Evolutionary conservation across 2,113 vertebrate genomes (phyloP).

Genomic region (Xenopus borealis): DNA sequence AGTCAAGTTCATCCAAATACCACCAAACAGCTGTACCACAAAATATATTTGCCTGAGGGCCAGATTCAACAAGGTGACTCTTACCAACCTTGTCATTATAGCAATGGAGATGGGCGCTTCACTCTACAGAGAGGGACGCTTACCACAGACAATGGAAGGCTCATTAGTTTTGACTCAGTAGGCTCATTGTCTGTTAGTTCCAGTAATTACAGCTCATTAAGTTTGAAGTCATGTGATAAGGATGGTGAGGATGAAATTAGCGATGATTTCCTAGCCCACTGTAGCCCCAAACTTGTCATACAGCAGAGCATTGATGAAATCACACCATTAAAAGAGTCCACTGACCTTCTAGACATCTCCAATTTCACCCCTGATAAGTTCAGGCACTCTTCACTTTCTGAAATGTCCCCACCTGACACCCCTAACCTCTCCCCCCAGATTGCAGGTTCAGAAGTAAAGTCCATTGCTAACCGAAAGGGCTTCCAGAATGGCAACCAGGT

Average conservation of each 20-base stretch:
- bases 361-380: constrained; percentile 99
- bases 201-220: constrained; percentile 94
- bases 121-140: constrained; percentile 90
- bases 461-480: constrained; percentile 74
- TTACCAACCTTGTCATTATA: constrained; percentile 89
- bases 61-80: constrained; percentile 82
- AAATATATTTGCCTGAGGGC: constrained; percentile 84
- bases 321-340: constrained; percentile 91
- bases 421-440: constrained; percentile 95
- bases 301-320: constrained; percentile 96
- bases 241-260: constrained; percentile 91
- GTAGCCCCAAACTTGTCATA: constrained; percentile 96
- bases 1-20: constrained; percentile 77
- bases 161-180: constrained; percentile 96
- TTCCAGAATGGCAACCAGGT: constrained; percentile 80
- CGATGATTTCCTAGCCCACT: constrained; percentile 95
- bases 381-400: constrained; percentile 91
- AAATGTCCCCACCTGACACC: constrained; percentile 94
- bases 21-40: constrained; percentile 87
- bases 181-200: constrained; percentile 90
- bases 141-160: constrained; percentile 86
- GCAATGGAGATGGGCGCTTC: constrained; percentile 83
- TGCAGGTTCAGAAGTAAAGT: constrained; percentile 80
- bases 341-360: constrained; percentile 96
- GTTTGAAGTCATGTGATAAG: constrained; percentile 91